Percentiles rank a stretch among this genome's conserved stretches.
Evolutionary conservation across 1,140 invertebrate species (phyloP).

Genomic region (Drosophila repleta): DNA sequence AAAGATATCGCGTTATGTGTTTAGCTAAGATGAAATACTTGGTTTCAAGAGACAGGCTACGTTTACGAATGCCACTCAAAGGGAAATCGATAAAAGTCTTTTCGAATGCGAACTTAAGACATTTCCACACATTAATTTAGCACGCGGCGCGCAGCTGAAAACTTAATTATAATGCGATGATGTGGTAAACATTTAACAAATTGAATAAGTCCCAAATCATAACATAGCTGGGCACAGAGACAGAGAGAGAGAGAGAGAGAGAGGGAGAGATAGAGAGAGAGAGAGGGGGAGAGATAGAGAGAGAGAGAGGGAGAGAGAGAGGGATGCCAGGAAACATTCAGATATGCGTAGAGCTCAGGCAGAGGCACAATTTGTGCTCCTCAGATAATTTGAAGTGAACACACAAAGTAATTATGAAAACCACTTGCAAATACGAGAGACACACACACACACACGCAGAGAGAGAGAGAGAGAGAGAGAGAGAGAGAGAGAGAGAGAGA

Average conservation of each 20-base stretch:
- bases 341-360: slow-evolving; percentile 18
- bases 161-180: slow-evolving; percentile 40
- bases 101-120: background rate
- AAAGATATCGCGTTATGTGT: no score
- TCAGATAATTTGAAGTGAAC: slow-evolving; percentile 58
- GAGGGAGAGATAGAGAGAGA: background rate
- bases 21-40: no score
- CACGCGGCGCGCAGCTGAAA: background rate
- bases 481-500: no score
- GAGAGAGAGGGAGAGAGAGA: background rate
- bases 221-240: background rate
- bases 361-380: slow-evolving; percentile 37
- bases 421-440: slow-evolving; percentile 64
- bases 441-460: slow-evolving; percentile 18
- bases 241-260: background rate
- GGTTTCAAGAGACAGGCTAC: no score
- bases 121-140: background rate
- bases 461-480: no score
- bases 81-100: no score
- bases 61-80: no score
- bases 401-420: slow-evolving; percentile 78
- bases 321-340: background rate
- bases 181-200: slow-evolving; percentile 42
- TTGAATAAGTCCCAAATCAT: slow-evolving; percentile 46
- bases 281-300: background rate